phyloP scores from a whole-genome alignment of 1,140 invertebrate species.

The Drosophila arizonae region DNA sequence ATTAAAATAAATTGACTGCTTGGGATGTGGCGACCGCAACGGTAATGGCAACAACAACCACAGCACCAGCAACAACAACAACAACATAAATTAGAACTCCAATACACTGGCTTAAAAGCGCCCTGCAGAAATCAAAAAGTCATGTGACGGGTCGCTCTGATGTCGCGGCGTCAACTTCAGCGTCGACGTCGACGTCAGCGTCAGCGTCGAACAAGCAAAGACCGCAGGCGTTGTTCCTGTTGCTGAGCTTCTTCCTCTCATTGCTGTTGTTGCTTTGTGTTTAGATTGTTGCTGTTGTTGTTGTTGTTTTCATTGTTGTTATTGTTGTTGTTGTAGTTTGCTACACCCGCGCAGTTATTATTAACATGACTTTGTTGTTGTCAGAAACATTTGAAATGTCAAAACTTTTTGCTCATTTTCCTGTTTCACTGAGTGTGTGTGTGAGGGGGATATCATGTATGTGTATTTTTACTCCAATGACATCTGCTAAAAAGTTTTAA shows the following conservation, averaged over 20 bases:
- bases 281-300: neutral
- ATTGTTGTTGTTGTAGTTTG: constrained; percentile 29
- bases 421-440: neutral
- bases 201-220: constrained; percentile 54
- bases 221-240: constrained; percentile 75
- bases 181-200: constrained; percentile 44
- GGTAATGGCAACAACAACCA: constrained; percentile 58
- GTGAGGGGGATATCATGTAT: neutral
- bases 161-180: constrained; percentile 12
- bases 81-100: constrained; percentile 47
- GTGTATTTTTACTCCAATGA: constrained; percentile 22
- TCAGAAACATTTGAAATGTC: constrained; percentile 80
- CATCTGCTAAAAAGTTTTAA: constrained; percentile 49
- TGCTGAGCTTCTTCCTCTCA: constrained; percentile 37
- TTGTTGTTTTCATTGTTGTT: constrained; percentile 24
- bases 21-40: constrained; percentile 58
- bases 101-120: constrained; percentile 54
- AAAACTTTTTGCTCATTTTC: constrained; percentile 62
- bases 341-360: constrained; percentile 68
- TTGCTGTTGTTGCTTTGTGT: constrained; percentile 7
- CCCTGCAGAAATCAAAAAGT: constrained; percentile 72
- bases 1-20: constrained; percentile 81
- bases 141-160: constrained; percentile 56
- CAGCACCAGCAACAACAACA: constrained; percentile 31
- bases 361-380: constrained; percentile 65